Evolutionary conservation across 2,797 vertebrate genomes (phyloP), one percentile per base, ranked within the genome.

Genomic region (Myotis vivesi): DNA sequence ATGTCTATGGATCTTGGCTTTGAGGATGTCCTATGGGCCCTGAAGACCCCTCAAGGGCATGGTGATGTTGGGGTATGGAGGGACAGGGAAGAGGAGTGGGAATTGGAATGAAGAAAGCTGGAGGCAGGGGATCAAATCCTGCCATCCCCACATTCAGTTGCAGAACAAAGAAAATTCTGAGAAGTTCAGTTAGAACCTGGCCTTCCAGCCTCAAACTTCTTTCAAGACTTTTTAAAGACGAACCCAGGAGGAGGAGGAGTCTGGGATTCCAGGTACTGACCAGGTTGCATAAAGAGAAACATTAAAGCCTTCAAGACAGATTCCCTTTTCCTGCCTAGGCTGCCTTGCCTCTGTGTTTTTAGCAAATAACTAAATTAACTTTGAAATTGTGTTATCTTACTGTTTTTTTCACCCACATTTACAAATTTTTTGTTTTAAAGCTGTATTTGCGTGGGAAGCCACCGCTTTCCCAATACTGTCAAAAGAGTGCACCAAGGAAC

Each of bases 361-460:
- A 22, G 71, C 16, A n/a, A 64, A n/a, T 30, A 89, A 38, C 36
- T 10, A 85, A 80, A 94, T 36, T 62, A 85, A 53, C 62, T 73
- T 94, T 82, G 51, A 20, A 79, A 90, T 53, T 44, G 2, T 66
- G n/a, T 30, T 73, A 36, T 80, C 17, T 53, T 75, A 49, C 19
- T 75, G n/a, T 38, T 91, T 1, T 11, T 91, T 91, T 89, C 69
- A 91, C 19, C 23, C 12, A n/a, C 20, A 64, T 84, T 59, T 46
- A 19, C 44, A 3, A 8, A 9, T 20, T 20, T 15, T 6, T 30
- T 84, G 15, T 57, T 81, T 44, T 90, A 82, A 92, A 75, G 22
- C 7, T 82, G 0, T 41, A 38, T 72, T 86, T 86, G 19, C 72
- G 44, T 44, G 44, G 44, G 44, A 44, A 44, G 44, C 44, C 10